A percentile compares a stretch with the other conserved stretches of the same genome.
Conservation (phyloP, 2,113 vertebrate species). For the Aegithalos caudatus region DNA sequence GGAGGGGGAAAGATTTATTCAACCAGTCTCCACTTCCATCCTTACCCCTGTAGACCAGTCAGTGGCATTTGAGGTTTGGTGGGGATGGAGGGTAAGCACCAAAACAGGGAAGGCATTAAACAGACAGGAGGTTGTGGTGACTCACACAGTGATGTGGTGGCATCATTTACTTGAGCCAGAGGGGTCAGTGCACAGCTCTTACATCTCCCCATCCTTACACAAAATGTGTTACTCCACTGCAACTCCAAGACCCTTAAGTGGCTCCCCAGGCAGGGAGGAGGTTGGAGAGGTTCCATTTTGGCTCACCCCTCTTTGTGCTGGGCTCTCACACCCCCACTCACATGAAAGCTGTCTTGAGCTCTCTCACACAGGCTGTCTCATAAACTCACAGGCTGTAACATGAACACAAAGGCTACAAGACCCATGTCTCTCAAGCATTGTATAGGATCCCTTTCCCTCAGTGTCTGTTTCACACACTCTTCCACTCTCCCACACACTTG, state of each 20-base stretch:
- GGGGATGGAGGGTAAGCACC: not conserved
- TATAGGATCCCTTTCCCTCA: not conserved
- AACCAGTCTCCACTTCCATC: not conserved
- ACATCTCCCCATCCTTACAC: not conserved
- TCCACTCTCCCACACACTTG: not conserved
- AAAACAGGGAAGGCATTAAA: not conserved
- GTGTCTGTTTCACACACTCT: not conserved
- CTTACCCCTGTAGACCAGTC: not conserved
- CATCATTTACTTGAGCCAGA: not conserved
- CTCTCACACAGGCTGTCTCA: not conserved
- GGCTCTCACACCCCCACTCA: not conserved
- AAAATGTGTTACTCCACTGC: fast-evolving
- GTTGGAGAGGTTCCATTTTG: not conserved
- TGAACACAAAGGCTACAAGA: not conserved
- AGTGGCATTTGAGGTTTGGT: not conserved
- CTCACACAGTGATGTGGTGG: too few species aligned
- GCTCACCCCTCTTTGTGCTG: not conserved
- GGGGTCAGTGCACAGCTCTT: not conserved
- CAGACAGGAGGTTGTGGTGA: not conserved
- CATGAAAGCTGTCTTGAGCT: not conserved
- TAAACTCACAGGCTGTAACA: not conserved
- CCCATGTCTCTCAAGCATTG: not conserved
- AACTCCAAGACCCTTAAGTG: not conserved
- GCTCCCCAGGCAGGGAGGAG: not conserved
- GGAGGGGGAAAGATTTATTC: not conserved